A percentile compares a stretch with the other conserved stretches of the same genome.
phyloP scores from a whole-genome alignment of 2,888 invertebrate species.

The Agrilus cyanescens region DNA sequence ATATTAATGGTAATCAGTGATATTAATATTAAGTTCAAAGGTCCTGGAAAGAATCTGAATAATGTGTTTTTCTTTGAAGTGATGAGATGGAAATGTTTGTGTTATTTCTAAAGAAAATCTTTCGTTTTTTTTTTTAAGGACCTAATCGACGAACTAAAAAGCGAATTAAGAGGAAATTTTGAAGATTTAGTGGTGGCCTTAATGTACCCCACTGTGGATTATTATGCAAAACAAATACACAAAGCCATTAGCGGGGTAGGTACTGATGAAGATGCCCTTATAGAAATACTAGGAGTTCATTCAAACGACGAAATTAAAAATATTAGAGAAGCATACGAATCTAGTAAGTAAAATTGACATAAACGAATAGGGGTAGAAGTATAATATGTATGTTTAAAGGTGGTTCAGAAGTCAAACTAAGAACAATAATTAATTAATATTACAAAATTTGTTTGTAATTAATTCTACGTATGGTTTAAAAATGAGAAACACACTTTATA shows the following conservation, averaged over 20 bases:
- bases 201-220: constrained; percentile 72
- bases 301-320: constrained; percentile 71
- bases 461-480: too few species aligned
- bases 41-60: background rate
- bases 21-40: too few species aligned
- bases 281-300: constrained; percentile 77
- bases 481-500: too few species aligned
- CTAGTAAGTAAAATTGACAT: constrained; percentile 44
- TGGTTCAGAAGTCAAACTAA: too few species aligned
- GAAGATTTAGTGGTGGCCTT: constrained; percentile 72
- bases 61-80: background rate
- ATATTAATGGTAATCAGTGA: too few species aligned
- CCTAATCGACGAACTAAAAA: constrained; percentile 70
- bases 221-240: constrained; percentile 69
- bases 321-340: constrained; percentile 65
- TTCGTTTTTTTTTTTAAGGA: constrained; percentile 37
- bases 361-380: constrained; percentile 7
- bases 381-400: too few species aligned
- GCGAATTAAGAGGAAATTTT: constrained; percentile 80
- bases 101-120: background rate
- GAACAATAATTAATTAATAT: too few species aligned
- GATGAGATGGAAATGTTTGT: background rate
- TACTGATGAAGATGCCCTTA: constrained; percentile 69
- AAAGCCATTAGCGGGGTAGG: constrained; percentile 73
- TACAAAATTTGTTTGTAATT: constrained; percentile 17